Base-by-base conservation (phyloP, 1,140 invertebrate species). In the Dysdera silvatica region DNA sequence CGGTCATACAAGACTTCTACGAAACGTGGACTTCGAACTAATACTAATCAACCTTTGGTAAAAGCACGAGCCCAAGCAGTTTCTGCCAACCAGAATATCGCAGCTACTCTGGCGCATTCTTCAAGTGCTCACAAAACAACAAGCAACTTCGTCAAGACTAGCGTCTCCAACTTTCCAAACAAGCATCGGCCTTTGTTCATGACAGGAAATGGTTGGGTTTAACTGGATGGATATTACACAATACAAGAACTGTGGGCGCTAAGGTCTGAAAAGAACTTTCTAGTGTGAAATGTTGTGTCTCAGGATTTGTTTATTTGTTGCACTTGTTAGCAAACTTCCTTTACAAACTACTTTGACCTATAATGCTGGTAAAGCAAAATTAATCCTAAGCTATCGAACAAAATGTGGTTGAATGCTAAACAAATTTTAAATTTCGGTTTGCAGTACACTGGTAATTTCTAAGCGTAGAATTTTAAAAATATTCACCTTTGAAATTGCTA, bases 141-240 rank as follows among this genome's bases (percentile, higher is more conserved):
- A 16, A 58, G 40, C 29, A 65, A 65, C 40, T 65, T 65, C 54
- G 62, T 59, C 20, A 58, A 54, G 56, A 65, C 62, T 16, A 65
- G 55, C 49, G 55, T 65, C n/a, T 56, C 61, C 41, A 53, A 55
- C 28, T 65, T 65, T 45, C 37, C 52, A 31, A 31, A 58, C 14
- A 55, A 58, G 26, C 52, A 65, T 32, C 33, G 45, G 26, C 49
- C 62, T 40, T 45, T 65, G 20, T 47, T 55, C 23, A 65, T 58
- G 55, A 28, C 55, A 10, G 55, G 62, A 31, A 58, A 52, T 43
- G 62, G 62, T 10, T 65, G 62, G 62, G 62, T 65, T 31, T 65
- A 56, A 65, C 61, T 23, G 37, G 47, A 56, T 41, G 24, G 23
- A 16, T 20, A n/a, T 37, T n/a, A n/a, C n/a, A n/a, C n/a, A n/a